Conservation (phyloP, 2,797 vertebrate genomes). For the Diplodus puntazzo region DNA sequence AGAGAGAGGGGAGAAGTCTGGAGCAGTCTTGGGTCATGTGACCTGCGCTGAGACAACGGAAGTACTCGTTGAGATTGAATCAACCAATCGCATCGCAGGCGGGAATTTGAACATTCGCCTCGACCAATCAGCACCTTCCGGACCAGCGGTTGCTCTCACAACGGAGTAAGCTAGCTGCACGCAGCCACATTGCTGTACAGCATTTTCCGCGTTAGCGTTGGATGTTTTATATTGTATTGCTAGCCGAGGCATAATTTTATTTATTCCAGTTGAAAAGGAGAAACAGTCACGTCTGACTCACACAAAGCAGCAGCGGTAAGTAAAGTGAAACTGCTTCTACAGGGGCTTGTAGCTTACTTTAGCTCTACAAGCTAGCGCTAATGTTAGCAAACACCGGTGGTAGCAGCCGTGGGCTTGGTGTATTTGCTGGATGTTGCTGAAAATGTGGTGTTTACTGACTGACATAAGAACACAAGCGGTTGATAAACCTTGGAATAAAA, state of each 20-base stretch:
- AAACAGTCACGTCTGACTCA: background rate
- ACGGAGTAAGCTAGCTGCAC: constrained; percentile 23
- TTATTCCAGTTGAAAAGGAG: rapidly evolving
- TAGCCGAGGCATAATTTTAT: background rate
- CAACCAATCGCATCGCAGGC: constrained; percentile 73
- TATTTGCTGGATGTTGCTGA: constrained; percentile 37
- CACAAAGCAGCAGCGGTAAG: constrained; percentile 64
- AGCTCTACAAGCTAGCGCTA: constrained; percentile 45
- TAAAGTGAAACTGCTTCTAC: background rate
- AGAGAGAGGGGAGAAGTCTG: background rate
- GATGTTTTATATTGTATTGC: background rate
- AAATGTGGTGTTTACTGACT: background rate
- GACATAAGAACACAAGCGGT: background rate
- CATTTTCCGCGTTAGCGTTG: background rate
- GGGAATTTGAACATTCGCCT: constrained; percentile 69
- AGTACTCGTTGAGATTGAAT: background rate
- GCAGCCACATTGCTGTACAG: constrained; percentile 29
- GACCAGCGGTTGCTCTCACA: background rate
- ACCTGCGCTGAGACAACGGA: constrained; percentile 48
- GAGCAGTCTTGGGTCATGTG: constrained; percentile 19
- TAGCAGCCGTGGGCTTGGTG: constrained; percentile 17
- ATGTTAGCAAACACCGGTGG: constrained; percentile 36
- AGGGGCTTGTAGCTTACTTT: background rate
- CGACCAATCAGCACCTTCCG: constrained; percentile 74
- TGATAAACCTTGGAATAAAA: rapidly evolving